Evolutionary conservation across 2,888 invertebrate genomes (phyloP).

Genomic region (Rhimphoctona megacephalus): DNA sequence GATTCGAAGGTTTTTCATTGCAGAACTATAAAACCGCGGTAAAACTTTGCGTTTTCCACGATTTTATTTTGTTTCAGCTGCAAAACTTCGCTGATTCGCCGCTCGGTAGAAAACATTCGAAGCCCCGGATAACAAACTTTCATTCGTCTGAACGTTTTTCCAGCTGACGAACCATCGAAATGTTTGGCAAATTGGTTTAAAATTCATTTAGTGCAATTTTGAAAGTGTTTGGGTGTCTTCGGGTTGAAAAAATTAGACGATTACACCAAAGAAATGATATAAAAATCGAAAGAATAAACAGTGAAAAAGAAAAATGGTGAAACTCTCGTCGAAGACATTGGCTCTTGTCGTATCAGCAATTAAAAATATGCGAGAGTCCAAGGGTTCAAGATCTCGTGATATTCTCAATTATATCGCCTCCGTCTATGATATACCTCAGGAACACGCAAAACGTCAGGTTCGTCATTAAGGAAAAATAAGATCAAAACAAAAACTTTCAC

Average conservation of each 20-base stretch:
- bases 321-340: constrained; percentile 68
- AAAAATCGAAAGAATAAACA: constrained; percentile 26
- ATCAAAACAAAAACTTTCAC: background rate
- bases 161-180: constrained; percentile 39
- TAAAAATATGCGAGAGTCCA: constrained; percentile 74
- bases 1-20: background rate
- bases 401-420: constrained; percentile 76
- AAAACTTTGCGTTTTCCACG: background rate
- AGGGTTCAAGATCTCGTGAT: constrained; percentile 75
- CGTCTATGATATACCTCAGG: constrained; percentile 69
- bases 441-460: constrained; percentile 76
- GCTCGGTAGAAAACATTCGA: constrained; percentile 55
- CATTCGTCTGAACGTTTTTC: constrained; percentile 54
- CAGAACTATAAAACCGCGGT: background rate
- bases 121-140: constrained; percentile 58
- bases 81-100: constrained; percentile 10
- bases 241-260: background rate
- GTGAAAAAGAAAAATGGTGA: constrained; percentile 66
- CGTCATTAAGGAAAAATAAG: background rate
- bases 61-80: constrained; percentile 7
- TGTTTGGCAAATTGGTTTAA: constrained; percentile 42
- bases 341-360: constrained; percentile 75
- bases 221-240: background rate
- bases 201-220: constrained; percentile 27
- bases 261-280: constrained; percentile 7